Evolutionary conservation across 2,888 invertebrate genomes (phyloP), one percentile per base, ranked within the genome.

Genomic region (Acleris holmiana): DNA sequence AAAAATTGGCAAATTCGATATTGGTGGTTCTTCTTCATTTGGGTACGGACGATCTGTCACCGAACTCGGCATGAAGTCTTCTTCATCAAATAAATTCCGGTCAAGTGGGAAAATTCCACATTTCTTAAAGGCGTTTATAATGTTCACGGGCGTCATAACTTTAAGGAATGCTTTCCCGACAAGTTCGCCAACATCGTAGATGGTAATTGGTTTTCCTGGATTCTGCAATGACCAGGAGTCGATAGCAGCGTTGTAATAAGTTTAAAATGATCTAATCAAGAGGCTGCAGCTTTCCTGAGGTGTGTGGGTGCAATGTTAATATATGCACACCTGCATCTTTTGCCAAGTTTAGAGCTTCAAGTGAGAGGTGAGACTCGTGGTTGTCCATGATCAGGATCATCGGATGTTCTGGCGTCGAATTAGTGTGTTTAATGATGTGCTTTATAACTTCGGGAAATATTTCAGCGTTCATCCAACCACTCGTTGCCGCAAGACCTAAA

Each of bases 231-330:
- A 10, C 41, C 54, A 54, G 15, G 54, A 17, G 21, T 54, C 54
- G 10, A 54, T 54, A n/a, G 7, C 41, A 10, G 41, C 35, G 17
- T 54, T 54, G 21, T 54, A 54, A 17, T 54, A 54, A 10, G 41
- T 54, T 15, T 41, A 46, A 17, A 56, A 56, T 41, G 56, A 15
- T 46, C 46, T 21, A 79, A 70, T 86, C 82, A 18, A 85, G 70
- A 35, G 83, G 84, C 73, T 86, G 85, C 56, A 82, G 66, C 69
- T 79, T 78, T 69, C 82, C 78, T 57, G 76, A 78, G 60, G 81
- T 80, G 70, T 88, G 84, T n/a, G 83, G 85, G 25, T 80, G 84
- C 50, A 85, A 75, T 6, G 84, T 81, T 44, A 87, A 71, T 55
- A 86, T 67, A 50, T 78, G 73, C 35, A 88, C 78, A 13, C 85